phyloP scores from a whole-genome alignment of 2,113 vertebrate genomes.

The Maccullochella peelii region DNA sequence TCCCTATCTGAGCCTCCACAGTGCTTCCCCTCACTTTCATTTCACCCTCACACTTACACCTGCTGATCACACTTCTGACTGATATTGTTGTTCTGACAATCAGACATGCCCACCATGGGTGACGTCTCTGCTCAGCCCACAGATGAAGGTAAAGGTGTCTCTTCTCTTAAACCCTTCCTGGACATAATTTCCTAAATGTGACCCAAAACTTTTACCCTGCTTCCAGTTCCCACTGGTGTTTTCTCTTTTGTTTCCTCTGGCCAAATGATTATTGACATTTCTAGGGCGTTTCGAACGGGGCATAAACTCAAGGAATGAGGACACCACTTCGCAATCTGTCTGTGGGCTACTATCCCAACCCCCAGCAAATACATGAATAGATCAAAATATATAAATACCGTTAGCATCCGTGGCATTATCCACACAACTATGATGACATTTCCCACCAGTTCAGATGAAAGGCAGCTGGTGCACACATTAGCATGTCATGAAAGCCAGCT shows the following conservation, averaged over 20 bases:
- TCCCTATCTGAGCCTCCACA: neutral
- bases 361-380: neutral
- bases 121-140: constrained; percentile 58
- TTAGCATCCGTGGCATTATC: neutral
- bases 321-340: constrained; percentile 2
- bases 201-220: constrained; percentile 28
- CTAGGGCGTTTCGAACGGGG: constrained; percentile 35
- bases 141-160: constrained; percentile 65
- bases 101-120: constrained; percentile 63
- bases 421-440: neutral
- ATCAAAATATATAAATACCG: constrained; percentile 30
- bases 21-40: neutral
- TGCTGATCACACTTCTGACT: constrained; percentile 33
- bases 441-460: constrained; percentile 16
- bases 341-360: neutral
- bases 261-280: constrained; percentile 42
- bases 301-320: constrained; percentile 12
- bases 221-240: constrained; percentile 30
- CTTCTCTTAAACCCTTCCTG: constrained; percentile 31
- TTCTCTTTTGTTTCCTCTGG: constrained; percentile 52
- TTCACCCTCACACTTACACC: neutral
- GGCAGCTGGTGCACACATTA: constrained; percentile 40
- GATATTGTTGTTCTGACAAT: constrained; percentile 64
- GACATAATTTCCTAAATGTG: constrained; percentile 24
- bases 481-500: constrained; percentile 37